Conservation (phyloP, 2,113 vertebrate genomes). For the Syngnathoides biaculeatus region DNA sequence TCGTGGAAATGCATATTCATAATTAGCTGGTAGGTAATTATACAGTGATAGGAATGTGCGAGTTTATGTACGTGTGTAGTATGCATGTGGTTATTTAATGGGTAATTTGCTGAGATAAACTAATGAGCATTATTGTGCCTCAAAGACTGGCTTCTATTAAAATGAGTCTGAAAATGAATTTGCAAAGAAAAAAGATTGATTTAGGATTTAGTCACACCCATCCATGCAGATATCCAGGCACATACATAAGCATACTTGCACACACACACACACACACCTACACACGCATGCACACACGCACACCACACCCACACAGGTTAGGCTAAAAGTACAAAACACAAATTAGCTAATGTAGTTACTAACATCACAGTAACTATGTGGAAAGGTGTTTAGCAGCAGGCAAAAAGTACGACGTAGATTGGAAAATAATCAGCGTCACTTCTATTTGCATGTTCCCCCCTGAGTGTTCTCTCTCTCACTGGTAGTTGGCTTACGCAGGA, state of each 20-base stretch:
- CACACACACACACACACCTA: slow-evolving; percentile 26
- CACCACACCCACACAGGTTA: slow-evolving; percentile 18
- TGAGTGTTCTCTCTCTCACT: slow-evolving; percentile 34
- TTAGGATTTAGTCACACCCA: slow-evolving; percentile 21
- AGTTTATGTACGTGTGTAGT: slow-evolving; percentile 22
- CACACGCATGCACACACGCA: slow-evolving; percentile 2
- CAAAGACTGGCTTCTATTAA: slow-evolving; percentile 59
- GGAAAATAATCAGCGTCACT: slow-evolving; percentile 67
- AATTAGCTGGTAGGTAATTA: slow-evolving; percentile 61
- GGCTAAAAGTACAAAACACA: not conserved
- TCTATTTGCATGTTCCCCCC: slow-evolving; percentile 42
- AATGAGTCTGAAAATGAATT: slow-evolving; percentile 53
- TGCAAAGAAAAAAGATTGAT: slow-evolving; percentile 34
- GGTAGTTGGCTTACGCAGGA: slow-evolving; percentile 51
- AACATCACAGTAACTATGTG: slow-evolving; percentile 58
- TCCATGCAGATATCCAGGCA: slow-evolving; percentile 5
- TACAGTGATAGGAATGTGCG: slow-evolving; percentile 47
- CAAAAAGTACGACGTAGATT: slow-evolving; percentile 72
- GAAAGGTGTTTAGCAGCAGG: slow-evolving; percentile 61
- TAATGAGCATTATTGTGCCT: slow-evolving; percentile 60
- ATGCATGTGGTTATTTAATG: slow-evolving; percentile 63
- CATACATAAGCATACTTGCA: slow-evolving; percentile 22
- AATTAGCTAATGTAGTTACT: slow-evolving; percentile 9
- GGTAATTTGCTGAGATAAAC: slow-evolving; percentile 69
- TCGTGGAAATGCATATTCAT: slow-evolving; percentile 64